A percentile compares a stretch with the other conserved stretches of the same genome.
Conservation (phyloP, 2,888 invertebrate genomes). For the Mythimna ferrago region DNA sequence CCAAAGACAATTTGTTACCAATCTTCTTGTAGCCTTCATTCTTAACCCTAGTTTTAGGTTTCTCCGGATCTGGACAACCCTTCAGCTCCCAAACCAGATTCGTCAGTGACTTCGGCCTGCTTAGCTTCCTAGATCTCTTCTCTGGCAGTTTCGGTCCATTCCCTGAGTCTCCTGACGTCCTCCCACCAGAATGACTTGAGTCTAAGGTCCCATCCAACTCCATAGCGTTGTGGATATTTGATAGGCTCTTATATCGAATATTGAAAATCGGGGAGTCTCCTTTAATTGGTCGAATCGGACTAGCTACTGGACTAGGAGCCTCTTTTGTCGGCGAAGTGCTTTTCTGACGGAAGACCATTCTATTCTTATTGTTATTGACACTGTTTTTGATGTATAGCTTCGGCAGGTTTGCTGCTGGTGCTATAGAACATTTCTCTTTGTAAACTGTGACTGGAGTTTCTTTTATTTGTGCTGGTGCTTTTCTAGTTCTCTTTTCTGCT, state of each 20-base stretch:
- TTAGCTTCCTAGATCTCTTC: slow-evolving; percentile 95
- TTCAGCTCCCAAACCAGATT: slow-evolving; percentile 96
- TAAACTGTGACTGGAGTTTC: slow-evolving; percentile 90
- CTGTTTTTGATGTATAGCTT: slow-evolving; percentile 95
- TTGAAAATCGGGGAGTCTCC: slow-evolving; percentile 95
- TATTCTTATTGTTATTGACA: slow-evolving; percentile 92
- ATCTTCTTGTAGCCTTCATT: slow-evolving; percentile 89
- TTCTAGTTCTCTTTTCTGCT: slow-evolving; percentile 94
- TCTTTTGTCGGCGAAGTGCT: slow-evolving; percentile 94
- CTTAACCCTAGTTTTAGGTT: slow-evolving; percentile 88
- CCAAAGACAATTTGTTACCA: slow-evolving; percentile 88
- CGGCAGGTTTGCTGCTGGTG: slow-evolving; percentile 90
- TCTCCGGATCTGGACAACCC: slow-evolving; percentile 86
- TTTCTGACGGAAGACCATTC: slow-evolving; percentile 93
- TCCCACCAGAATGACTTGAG: slow-evolving; percentile 96
- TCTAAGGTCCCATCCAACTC: slow-evolving; percentile 96
- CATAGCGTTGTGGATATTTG: slow-evolving; percentile 94
- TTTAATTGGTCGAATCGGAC: slow-evolving; percentile 90
- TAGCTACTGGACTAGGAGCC: slow-evolving; percentile 91
- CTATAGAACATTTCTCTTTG: slow-evolving; percentile 91
- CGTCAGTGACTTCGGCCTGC: slow-evolving; percentile 96
- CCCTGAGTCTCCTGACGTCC: slow-evolving; percentile 96
- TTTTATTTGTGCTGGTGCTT: slow-evolving; percentile 91
- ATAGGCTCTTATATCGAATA: slow-evolving; percentile 93
- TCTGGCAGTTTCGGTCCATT: slow-evolving; percentile 95